Percentiles rank a stretch among this genome's conserved stretches.
Conservation (phyloP, 2,888 invertebrate species). For the Drosophila tanythrix region DNA sequence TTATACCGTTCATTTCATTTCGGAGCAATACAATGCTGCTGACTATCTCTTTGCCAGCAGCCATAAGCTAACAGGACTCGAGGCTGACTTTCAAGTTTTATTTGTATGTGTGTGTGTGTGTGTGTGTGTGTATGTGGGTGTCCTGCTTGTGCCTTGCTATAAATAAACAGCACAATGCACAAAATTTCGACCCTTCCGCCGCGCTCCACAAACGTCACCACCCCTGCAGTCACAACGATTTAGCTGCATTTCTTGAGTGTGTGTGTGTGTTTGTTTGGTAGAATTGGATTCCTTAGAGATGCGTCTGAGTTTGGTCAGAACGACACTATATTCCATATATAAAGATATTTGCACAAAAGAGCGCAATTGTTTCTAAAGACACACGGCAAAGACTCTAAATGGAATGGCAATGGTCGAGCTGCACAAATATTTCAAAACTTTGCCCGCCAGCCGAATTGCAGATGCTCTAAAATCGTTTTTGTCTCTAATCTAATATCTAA, state of each 20-base stretch:
- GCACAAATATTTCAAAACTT: background rate
- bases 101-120: conserved; percentile 8
- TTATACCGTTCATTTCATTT: conserved; percentile 72
- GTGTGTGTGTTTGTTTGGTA: conserved; percentile 16
- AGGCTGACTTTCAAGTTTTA: conserved; percentile 13
- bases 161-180: conserved; percentile 76
- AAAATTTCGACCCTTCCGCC: conserved; percentile 36
- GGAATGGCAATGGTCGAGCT: conserved; percentile 46
- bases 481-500: background rate
- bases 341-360: conserved; percentile 75
- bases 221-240: conserved; percentile 52
- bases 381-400: conserved; percentile 58
- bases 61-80: conserved; percentile 41
- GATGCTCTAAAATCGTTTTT: conserved; percentile 32
- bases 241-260: conserved; percentile 30
- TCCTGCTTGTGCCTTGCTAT: conserved; percentile 51
- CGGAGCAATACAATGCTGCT: conserved; percentile 65
- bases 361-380: conserved; percentile 76
- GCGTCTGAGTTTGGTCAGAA: conserved; percentile 35
- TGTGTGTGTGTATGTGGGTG: conserved; percentile 1
- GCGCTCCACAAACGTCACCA: conserved; percentile 1
- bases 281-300: conserved; percentile 54
- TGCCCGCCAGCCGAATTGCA: conserved; percentile 28
- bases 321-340: conserved; percentile 45
- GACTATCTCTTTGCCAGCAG: conserved; percentile 74